These are phyloP conservation scores for Gisinianus flammeolus DNA, from an alignment of 2,888 invertebrate species.

Conservation along the genomic window DNA sequence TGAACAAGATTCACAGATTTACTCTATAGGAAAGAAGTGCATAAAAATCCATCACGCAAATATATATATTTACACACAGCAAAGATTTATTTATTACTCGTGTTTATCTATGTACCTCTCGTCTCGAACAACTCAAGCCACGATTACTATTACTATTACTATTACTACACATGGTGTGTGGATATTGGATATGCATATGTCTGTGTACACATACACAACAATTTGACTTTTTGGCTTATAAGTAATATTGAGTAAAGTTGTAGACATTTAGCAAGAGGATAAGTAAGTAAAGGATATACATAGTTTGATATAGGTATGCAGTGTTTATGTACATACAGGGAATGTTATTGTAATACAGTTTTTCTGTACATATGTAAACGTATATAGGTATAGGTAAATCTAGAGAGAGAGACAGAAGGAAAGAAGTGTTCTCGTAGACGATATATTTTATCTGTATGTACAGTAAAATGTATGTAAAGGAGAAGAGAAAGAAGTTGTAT, in stretches of 20 bases:
- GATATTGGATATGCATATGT: no score
- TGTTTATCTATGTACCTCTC: no score
- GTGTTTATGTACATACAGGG: no score
- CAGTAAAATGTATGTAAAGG: not conserved
- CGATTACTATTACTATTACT: not conserved
- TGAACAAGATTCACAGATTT: no score
- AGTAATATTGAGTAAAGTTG: not conserved
- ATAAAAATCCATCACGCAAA: no score
- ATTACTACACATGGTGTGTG: not conserved
- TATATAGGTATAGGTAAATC: not conserved
- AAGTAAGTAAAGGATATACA: not conserved
- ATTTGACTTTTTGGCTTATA: not conserved
- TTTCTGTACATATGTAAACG: not conserved
- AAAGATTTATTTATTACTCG: no score
- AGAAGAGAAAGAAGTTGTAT: constrained; percentile 10
- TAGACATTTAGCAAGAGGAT: not conserved
- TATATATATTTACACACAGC: no score
- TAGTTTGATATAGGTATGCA: not conserved
- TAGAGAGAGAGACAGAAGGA: not conserved
- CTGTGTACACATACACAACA: not conserved
- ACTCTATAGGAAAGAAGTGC: no score
- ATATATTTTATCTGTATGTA: not conserved
- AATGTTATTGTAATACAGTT: not conserved
- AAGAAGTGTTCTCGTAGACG: not conserved
- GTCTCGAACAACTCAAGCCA: not conserved